A percentile compares a stretch with the other conserved stretches of the same genome.
These are phyloP conservation scores for Cryptophagus acutangulus DNA, from an alignment of 2,888 invertebrate species.

Conservation along the genomic window DNA sequence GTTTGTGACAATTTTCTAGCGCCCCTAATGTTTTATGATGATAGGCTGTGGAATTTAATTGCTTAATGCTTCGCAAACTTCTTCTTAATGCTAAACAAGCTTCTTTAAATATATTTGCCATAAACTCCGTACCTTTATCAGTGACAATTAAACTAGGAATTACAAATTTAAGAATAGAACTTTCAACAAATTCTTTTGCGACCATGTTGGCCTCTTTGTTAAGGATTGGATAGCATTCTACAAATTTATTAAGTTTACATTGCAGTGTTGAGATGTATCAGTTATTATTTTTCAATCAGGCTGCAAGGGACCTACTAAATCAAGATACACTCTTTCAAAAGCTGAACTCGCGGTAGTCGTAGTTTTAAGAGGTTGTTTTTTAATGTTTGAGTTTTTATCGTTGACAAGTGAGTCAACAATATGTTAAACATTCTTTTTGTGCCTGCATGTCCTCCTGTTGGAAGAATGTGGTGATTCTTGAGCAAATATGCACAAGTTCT, in stretches of 20 bases:
- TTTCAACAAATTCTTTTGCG: slow-evolving; percentile 19
- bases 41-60: slow-evolving; percentile 19
- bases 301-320: slow-evolving; percentile 12
- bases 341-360: slow-evolving; percentile 6
- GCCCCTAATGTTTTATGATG: slow-evolving; percentile 18
- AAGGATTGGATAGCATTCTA: slow-evolving; percentile 13
- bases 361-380: slow-evolving; percentile 16
- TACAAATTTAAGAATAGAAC: slow-evolving; percentile 24
- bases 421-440: slow-evolving; percentile 15
- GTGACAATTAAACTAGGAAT: too few species aligned
- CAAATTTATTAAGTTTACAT: too few species aligned
- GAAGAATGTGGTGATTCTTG: slow-evolving; percentile 16
- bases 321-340: slow-evolving; percentile 12
- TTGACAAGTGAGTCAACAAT: slow-evolving; percentile 2
- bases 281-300: slow-evolving; percentile 7
- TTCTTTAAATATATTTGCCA: too few species aligned
- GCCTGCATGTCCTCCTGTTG: slow-evolving; percentile 19
- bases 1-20: slow-evolving; percentile 18
- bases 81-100: too few species aligned
- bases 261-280: slow-evolving; percentile 11
- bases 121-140: too few species aligned
- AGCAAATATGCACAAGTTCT: too few species aligned
- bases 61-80: slow-evolving; percentile 18
- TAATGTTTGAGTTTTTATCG: slow-evolving; percentile 14
- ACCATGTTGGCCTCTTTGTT: slow-evolving; percentile 15